phyloP scores from a whole-genome alignment of 92 coral and sea anemone species.

The Epizoanthus ramosus region DNA sequence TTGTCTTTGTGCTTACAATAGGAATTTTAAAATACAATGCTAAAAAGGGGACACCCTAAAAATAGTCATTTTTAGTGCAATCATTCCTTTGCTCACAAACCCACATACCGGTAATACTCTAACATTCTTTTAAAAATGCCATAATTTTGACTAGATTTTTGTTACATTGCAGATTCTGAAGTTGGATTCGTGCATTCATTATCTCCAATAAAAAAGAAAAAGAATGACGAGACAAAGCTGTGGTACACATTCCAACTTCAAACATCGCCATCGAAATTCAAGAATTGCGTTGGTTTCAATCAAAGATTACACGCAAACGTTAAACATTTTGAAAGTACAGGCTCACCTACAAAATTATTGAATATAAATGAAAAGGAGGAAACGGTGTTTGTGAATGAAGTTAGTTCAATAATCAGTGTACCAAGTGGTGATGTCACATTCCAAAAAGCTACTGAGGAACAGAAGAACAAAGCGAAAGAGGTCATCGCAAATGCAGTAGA shows the following conservation, averaged over 20 bases:
- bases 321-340: slow-evolving; percentile 31
- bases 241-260: slow-evolving; percentile 37
- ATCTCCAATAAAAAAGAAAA: slow-evolving; percentile 8
- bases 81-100: not conserved
- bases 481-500: not conserved
- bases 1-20: not conserved
- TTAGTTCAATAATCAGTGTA: not conserved
- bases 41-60: not conserved
- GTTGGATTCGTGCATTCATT: slow-evolving; percentile 27
- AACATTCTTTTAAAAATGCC: not conserved
- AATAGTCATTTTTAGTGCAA: not conserved
- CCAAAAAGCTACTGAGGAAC: not conserved
- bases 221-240: not conserved
- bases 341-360: slow-evolving; percentile 29
- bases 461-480: not conserved
- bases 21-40: not conserved
- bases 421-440: not conserved
- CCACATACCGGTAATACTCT: too few relatives aligned
- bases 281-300: slow-evolving; percentile 37
- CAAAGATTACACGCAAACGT: slow-evolving; percentile 24
- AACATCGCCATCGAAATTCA: slow-evolving; percentile 13
- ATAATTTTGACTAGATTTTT: not conserved
- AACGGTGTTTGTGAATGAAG: not conserved
- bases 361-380: slow-evolving; percentile 3
- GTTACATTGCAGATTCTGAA: slow-evolving; percentile 17